Base-by-base conservation (phyloP, 2,797 vertebrate genomes). In the Oryzias sinensis region DNA sequence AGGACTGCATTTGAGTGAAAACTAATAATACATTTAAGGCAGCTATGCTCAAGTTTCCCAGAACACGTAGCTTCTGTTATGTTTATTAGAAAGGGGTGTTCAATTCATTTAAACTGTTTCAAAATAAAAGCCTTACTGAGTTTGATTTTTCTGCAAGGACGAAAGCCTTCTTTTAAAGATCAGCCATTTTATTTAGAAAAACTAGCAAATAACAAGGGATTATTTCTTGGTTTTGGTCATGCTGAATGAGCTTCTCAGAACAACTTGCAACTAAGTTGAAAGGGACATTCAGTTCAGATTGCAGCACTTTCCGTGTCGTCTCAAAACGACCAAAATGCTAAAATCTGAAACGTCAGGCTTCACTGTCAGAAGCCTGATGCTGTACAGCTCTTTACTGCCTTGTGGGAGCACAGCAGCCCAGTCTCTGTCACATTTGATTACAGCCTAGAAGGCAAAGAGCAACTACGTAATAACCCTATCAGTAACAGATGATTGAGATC, bases 401-500 rank as follows among this genome's bases (percentile, higher is more conserved):
- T 4, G 58, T 70, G 76, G 78, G 81, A 77, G 81, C 80, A 72
- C 65, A 76, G 67, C 77, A 75, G 76, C 67, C 64, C 74, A 80
- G 70, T 65, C 60, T 82, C 78, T 79, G 81, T 87, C 86, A 87
- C 79, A 82, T 87, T 88, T 88, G 81, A 90, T 90, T 90, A 89
- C 1, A 8, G 79, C 81, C 87, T 82, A 73, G 77, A 81, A 87
- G 85, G 81, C 82, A 89, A 84, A 85, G 85, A 84, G 84, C 83
- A 87, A 82, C 72, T 82, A 72, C 77, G 85, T 88, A 89, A 89
- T 87, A 87, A 85, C 82, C 80, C 87, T 84, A 91, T 90, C 88
- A 86, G 87, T 79, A 86, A 58, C 78, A 83, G 79, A 90, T 84
- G 89, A 92, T 87, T 84, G 87, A 89, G 83, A 90, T 89, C 82